Evolutionary conservation across 2,113 vertebrate genomes (phyloP), one percentile per base, ranked within the genome.

Genomic region (Podocnemis expansa): DNA sequence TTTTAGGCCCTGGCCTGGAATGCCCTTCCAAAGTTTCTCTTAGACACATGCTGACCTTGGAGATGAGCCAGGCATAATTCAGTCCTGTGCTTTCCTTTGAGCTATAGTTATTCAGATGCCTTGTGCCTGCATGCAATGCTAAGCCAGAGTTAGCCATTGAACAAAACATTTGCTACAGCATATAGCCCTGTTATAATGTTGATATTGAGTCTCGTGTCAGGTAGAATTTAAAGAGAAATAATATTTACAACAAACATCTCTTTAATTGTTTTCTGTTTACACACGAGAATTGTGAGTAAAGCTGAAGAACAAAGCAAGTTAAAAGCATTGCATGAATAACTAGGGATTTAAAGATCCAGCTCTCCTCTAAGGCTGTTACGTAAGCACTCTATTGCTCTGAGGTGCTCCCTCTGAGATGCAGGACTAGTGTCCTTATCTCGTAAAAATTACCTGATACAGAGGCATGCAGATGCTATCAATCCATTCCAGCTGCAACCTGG

Each of bases 391-490:
- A 10, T 3, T 12, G 11, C 2, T 82, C n/a, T 82, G 47, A n/a
- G n/a, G n/a, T n/a, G 47, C 78, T 75, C 85, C 84, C n/a, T 73
- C 80, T 13, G 85, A 85, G 88, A 81, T 25, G 43, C 31, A 73
- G 81, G 84, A 87, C 88, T 43, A 93, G 86, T n/a, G n/a, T n/a
- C n/a, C n/a, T n/a, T n/a, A n/a, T n/a, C n/a, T n/a, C n/a, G 78
- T 73, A 87, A 95, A 91, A 94, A 84, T 98, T 99, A 99, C 99
- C 99, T 99, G 98, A 86, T 99, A 99, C 87, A 99, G 91, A 78
- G 99, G 99, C 84, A 99, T 96, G 95, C 99, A 99, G 97, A 99
- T 99, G 92, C 99, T 99, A 94, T 99, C 99, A 91, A 99, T 99
- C 99, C 99, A 99, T 96, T 99, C 99, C 63, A 99, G 92, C 94